These are phyloP conservation scores for Scyliorhinus canicula DNA, from an alignment of 2,797 vertebrate species.

Conservation along the genomic window DNA sequence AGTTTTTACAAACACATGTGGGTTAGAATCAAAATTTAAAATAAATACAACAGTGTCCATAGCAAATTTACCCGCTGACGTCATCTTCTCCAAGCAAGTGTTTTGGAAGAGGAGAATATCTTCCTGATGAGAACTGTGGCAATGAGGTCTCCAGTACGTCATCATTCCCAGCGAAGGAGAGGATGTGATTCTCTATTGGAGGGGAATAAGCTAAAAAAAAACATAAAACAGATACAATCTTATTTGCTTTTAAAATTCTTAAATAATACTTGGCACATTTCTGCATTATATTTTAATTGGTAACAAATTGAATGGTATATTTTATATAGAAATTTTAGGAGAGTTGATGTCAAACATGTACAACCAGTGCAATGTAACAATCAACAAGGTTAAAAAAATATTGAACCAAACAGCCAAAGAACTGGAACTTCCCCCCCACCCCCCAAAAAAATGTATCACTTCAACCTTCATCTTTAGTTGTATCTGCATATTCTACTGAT, in stretches of 20 bases:
- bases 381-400: background rate
- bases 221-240: background rate
- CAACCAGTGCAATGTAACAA: background rate
- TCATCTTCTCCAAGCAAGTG: constrained; percentile 92
- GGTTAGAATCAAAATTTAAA: background rate
- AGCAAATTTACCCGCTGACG: constrained; percentile 80
- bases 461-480: background rate
- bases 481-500: background rate
- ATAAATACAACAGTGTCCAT: background rate
- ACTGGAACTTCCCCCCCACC: background rate
- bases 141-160: constrained; percentile 84
- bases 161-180: constrained; percentile 75
- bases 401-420: background rate
- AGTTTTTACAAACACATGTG: background rate
- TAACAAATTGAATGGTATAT: background rate
- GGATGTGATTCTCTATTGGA: constrained; percentile 88
- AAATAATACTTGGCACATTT: background rate
- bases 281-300: background rate
- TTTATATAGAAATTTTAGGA: background rate
- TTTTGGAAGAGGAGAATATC: constrained; percentile 88
- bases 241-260: background rate
- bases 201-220: constrained; percentile 76
- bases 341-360: background rate
- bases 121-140: constrained; percentile 81
- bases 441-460: background rate